phyloP scores from a whole-genome alignment of 2,797 vertebrate species.

The Sarcoramphus papa region DNA sequence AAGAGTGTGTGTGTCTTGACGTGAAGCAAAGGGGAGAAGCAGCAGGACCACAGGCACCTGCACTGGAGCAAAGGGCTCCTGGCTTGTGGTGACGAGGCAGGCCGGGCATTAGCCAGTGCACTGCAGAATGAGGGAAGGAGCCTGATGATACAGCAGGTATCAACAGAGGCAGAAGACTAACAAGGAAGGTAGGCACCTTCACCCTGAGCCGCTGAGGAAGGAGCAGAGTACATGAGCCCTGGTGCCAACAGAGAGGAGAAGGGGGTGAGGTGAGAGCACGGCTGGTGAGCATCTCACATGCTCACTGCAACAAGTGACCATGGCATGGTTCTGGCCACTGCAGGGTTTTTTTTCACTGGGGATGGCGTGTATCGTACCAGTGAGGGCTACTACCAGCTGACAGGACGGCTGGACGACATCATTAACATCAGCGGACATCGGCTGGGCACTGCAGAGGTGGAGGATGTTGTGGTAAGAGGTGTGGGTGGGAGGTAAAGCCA shows the following conservation, averaged over 20 bases:
- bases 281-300: background rate
- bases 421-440: slow-evolving; percentile 65
- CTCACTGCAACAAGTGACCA: background rate
- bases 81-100: background rate
- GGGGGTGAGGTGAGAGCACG: background rate
- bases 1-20: background rate
- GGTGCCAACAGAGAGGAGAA: background rate
- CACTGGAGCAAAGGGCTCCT: background rate
- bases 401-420: slow-evolving; percentile 60
- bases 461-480: slow-evolving; percentile 65
- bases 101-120: background rate
- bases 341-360: slow-evolving; percentile 68
- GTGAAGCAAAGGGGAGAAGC: background rate
- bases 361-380: slow-evolving; percentile 49
- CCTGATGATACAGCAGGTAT: background rate
- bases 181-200: background rate
- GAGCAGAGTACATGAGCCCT: background rate
- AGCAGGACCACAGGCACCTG: background rate
- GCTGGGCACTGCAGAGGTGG: slow-evolving; percentile 67
- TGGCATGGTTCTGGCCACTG: background rate
- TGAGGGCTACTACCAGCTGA: slow-evolving; percentile 67
- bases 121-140: background rate
- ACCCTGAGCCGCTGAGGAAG: background rate
- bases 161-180: background rate
- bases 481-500: background rate